These are phyloP conservation scores for Zaprionus lineosus DNA, from an alignment of 2,888 invertebrate genomes.

Conservation along the genomic window DNA sequence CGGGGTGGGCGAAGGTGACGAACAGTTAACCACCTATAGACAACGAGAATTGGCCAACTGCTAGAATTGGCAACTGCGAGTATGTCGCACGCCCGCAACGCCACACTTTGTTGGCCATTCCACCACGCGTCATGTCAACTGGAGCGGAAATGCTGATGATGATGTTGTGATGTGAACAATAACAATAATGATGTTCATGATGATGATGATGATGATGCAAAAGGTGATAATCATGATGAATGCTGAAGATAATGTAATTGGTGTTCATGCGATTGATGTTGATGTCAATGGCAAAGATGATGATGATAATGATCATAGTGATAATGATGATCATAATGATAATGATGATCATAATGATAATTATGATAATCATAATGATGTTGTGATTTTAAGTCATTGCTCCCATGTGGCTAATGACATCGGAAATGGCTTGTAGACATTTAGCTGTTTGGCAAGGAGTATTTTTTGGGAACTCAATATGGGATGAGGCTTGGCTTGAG, in stretches of 20 bases:
- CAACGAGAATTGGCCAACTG: conserved; percentile 39
- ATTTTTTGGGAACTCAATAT: too few species aligned
- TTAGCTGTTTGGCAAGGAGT: too few species aligned
- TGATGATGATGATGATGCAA: too few species aligned
- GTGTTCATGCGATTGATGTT: too few species aligned
- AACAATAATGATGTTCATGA: neutral
- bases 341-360: neutral
- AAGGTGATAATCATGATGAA: conserved; percentile 16
- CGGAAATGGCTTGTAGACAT: conserved; percentile 39
- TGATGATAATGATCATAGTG: too few species aligned
- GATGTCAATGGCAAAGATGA: too few species aligned
- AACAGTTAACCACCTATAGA: conserved; percentile 9
- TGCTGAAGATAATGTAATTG: too few species aligned
- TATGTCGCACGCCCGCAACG: conserved; percentile 42
- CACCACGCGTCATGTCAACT: conserved; percentile 31
- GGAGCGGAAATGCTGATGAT: conserved; percentile 46
- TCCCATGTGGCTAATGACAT: conserved; percentile 49
- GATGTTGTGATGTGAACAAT: neutral
- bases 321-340: neutral
- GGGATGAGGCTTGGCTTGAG: neutral
- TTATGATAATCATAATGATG: conserved; percentile 13
- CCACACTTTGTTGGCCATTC: neutral
- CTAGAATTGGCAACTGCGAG: conserved; percentile 20
- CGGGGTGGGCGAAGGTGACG: neutral
- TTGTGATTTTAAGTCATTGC: conserved; percentile 32